Base-by-base conservation (phyloP, 2,797 vertebrate species). In the Syngnathus rostellatus region DNA sequence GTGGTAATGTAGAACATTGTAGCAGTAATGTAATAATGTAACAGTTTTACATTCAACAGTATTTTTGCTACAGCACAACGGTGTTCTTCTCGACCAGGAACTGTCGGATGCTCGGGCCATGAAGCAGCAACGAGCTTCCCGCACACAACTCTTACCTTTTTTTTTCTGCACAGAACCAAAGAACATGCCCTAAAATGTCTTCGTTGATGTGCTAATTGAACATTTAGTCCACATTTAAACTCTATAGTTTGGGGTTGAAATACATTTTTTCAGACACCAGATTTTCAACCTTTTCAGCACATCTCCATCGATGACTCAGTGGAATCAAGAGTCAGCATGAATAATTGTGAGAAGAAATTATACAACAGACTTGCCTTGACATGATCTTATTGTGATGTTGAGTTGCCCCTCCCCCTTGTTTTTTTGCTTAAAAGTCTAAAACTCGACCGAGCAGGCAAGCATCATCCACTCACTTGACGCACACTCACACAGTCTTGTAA, bases 401-500 rank as follows among this genome's bases (percentile, higher is more conserved):
- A 38, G 17, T 58, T 8, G 31, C 14, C n/a, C 60, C 60, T 45
- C 60, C 60, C 60, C 21, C 41, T 25, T 45, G 41, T 12, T 4
- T 23, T 61, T 23, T 62, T 7, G 2, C 31, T 50, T 43, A 16
- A 5, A 62, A 62, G 59, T 23, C 41, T 45, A 43, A 46, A 62
- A 45, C 21, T 9, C 39, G 8, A 45, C 60, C 23, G 19, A 45
- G 39, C 11, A 62, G 14, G 41, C 21, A 23, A 46, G n/a, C 16
- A 43, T 62, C 41, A 41, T 43, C 43, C 11, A 25, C 41, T 62
- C 40, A 16, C 60, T 62, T 60, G 38, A 60, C 17, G 41, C 9
- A 10, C 50, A 53, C 38, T 40, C 25, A 41, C 11, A 61, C 60
- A 62, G n/a, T 25, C 21, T 25, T 45, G 60, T 62, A 62, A 62